Evolutionary conservation across 2,797 vertebrate genomes (phyloP), one percentile per base, ranked within the genome.

Genomic region (Melanotaenia parkinsoni): DNA sequence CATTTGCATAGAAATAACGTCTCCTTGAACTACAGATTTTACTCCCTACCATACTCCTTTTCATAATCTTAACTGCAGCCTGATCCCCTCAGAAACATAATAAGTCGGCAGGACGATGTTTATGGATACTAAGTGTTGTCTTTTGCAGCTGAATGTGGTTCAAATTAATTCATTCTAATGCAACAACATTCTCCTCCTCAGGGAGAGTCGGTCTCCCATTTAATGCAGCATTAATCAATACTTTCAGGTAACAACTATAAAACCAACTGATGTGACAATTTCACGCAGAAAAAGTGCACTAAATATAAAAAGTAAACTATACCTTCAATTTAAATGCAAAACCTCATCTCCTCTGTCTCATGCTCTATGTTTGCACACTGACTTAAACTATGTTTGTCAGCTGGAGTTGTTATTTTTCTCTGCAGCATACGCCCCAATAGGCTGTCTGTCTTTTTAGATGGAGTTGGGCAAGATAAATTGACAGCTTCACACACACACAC

Each of bases 361-460:
- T 63, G 56, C 70, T 81, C 63, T 82, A 78, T 85, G 87, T 90
- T 80, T 88, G 84, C 75, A 56, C 63, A 56, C 70, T 89, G 90
- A 94, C 89, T 45, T 91, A 90, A 92, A 92, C 89, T 90, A 50
- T 86, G 90, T 92, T 92, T 92, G 91, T 92, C 92, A 92, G 90
- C 71, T 81, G 81, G 76, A 86, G 89, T 87, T 91, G 90, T 91
- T 92, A 86, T 92, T 92, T 91, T 91, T 92, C 89, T 85, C 82
- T 80, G 84, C 89, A 89, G 92, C 86, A 80, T 83, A 91, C 84
- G 87, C 90, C 85, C 91, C 90, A 91, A 85, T 86, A 87, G 86
- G 90, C 86, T 88, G 89, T 91, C 92, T 90, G 90, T 91, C 88
- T 92, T 83, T 86, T 83, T 88, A 83, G 89, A 90, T 87, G 86